phyloP scores from a whole-genome alignment of 2,113 vertebrate species.

The Nibea coibor region DNA sequence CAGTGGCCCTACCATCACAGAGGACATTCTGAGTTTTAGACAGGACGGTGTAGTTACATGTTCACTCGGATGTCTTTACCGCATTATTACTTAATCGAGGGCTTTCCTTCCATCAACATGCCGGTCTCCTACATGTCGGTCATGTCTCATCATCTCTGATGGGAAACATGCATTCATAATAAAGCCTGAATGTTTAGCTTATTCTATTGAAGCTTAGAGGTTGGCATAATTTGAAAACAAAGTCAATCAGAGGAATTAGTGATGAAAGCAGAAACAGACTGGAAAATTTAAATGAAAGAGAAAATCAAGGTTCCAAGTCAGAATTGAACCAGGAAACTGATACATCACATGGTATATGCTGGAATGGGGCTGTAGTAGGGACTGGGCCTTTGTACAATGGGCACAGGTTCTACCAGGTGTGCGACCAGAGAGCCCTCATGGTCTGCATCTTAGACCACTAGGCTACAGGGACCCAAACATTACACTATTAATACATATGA shows the following conservation, averaged over 20 bases:
- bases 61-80: background rate
- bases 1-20: conserved; percentile 2
- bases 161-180: background rate
- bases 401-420: too few species aligned
- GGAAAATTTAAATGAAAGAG: background rate
- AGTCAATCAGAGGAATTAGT: background rate
- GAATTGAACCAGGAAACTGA: too few species aligned
- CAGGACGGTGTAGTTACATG: conserved; percentile 12
- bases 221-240: background rate
- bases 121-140: too few species aligned
- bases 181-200: background rate
- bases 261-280: background rate
- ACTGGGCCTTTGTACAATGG: too few species aligned
- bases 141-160: background rate
- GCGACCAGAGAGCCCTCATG: too few species aligned
- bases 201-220: too few species aligned
- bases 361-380: too few species aligned
- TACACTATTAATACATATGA: background rate
- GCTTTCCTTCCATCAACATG: conserved; percentile 22
- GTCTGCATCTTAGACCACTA: background rate
- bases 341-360: too few species aligned
- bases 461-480: background rate
- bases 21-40: conserved; percentile 62
- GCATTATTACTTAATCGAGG: conserved; percentile 48
- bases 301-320: too few species aligned